Conservation (phyloP, 2,113 vertebrate species). For the Centropus unirufus region DNA sequence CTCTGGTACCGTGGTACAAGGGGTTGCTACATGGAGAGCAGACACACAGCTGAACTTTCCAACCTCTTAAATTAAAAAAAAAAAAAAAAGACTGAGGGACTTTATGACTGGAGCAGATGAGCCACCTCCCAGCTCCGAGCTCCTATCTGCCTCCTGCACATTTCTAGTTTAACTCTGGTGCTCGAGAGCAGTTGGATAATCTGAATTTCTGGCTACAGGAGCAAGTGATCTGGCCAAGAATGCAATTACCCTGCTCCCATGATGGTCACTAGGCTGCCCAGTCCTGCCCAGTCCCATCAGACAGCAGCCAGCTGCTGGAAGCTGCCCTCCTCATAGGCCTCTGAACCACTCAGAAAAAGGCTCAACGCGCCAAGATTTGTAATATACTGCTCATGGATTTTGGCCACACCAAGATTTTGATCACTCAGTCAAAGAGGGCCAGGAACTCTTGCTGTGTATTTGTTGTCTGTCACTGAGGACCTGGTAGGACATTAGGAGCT, state of each 20-base stretch:
- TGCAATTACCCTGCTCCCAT: background rate
- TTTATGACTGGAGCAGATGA: background rate
- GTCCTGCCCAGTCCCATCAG: background rate
- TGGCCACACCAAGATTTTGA: too few relatives aligned
- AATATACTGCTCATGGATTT: accelerated
- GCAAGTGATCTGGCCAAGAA: background rate
- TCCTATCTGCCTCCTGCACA: background rate
- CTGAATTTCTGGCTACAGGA: constrained; percentile 8
- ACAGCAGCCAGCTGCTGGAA: background rate
- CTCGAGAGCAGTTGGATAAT: constrained; percentile 3
- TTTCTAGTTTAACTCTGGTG: background rate
- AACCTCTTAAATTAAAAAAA: background rate
- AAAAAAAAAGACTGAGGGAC: background rate
- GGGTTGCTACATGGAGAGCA: background rate
- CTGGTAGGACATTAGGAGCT: background rate
- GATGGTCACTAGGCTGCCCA: background rate
- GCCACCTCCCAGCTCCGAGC: background rate
- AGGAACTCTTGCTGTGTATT: background rate
- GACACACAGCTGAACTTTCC: background rate
- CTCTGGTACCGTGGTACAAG: background rate
- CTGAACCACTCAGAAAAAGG: accelerated
- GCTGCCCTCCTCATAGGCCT: accelerated
- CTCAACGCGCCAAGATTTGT: accelerated
- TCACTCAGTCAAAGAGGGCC: accelerated
- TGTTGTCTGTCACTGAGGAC: background rate